Evolutionary conservation across 2,888 invertebrate genomes (phyloP).

Genomic region (Amphipoea oculea): DNA sequence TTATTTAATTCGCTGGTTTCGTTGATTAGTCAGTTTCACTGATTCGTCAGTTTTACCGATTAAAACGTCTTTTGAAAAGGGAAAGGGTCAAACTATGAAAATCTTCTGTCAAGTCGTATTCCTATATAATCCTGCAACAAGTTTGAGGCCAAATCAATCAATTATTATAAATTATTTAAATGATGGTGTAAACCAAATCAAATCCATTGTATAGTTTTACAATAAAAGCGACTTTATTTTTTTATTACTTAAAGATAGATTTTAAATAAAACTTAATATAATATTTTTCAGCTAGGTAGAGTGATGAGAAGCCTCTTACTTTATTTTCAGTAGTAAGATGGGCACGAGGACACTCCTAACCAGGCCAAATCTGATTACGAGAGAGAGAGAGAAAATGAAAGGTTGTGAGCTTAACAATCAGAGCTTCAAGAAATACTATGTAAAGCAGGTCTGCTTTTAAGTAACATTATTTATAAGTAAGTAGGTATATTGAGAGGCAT

Average conservation of each 20-base stretch:
- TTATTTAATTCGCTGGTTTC: too few species aligned
- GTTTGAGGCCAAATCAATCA: too few species aligned
- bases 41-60: too few species aligned
- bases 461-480: background rate
- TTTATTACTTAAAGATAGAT: background rate
- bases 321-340: slow-evolving; percentile 7
- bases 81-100: too few species aligned
- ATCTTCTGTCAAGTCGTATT: too few species aligned
- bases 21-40: too few species aligned
- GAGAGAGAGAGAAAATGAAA: slow-evolving; percentile 25
- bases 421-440: slow-evolving; percentile 19
- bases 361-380: slow-evolving; percentile 31
- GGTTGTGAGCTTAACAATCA: slow-evolving; percentile 29
- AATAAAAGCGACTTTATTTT: background rate
- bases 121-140: too few species aligned
- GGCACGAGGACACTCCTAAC: slow-evolving; percentile 15
- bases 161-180: too few species aligned
- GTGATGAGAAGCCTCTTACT: background rate
- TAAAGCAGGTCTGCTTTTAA: slow-evolving; percentile 3
- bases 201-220: background rate
- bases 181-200: background rate
- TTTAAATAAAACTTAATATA: background rate
- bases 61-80: too few species aligned
- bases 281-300: background rate
- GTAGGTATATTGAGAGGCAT: background rate